Conservation (phyloP, 2,888 invertebrate species). For the Calameuta filiformis region DNA sequence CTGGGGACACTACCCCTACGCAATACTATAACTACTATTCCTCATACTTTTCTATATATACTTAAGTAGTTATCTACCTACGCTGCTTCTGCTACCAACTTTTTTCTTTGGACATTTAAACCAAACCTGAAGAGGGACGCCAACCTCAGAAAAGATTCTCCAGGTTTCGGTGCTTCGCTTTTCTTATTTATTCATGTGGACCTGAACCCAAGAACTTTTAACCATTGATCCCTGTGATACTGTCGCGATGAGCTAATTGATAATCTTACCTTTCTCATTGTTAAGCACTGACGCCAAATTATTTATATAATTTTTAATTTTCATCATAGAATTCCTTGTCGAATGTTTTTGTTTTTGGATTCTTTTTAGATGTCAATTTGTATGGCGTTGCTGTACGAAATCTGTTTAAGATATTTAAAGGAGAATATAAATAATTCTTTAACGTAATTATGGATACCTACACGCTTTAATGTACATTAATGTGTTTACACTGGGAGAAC, state of each 20-base stretch:
- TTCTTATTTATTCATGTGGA: constrained; percentile 13
- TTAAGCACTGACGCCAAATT: constrained; percentile 1
- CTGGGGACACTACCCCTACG: constrained; percentile 5
- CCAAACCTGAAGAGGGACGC: neutral
- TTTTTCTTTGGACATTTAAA: neutral
- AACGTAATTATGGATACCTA: neutral
- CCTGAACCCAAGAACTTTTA: constrained; percentile 28
- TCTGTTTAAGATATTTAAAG: neutral
- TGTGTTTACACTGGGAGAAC: neutral
- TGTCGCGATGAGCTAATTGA: constrained; percentile 39
- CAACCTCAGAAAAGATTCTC: neutral
- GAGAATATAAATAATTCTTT: neutral
- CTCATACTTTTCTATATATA: neutral
- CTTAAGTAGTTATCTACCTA: neutral
- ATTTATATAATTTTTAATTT: neutral
- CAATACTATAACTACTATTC: constrained; percentile 3
- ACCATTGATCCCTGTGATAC: constrained; percentile 37
- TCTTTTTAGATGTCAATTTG: neutral
- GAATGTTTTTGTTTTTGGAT: neutral
- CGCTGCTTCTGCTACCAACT: neutral
- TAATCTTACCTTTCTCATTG: constrained; percentile 8
- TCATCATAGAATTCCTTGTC: neutral
- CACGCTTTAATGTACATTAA: neutral
- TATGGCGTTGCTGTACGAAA: neutral
- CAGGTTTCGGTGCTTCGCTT: constrained; percentile 29